These are phyloP conservation scores for Eupithecia exiguata DNA, from an alignment of 2,888 invertebrate species.

Conservation along the genomic window DNA sequence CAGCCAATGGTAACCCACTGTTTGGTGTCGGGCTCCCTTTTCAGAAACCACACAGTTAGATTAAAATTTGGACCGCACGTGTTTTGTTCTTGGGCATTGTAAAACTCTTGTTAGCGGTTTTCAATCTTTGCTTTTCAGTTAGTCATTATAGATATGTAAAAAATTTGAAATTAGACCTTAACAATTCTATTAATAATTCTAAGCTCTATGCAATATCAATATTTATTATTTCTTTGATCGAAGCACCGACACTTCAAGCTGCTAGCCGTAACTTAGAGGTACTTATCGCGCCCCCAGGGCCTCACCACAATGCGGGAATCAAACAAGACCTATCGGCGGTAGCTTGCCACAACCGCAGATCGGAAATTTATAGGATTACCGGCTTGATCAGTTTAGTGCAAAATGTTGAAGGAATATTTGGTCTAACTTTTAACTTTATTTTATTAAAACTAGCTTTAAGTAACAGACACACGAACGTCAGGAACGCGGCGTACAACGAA, in stretches of 20 bases:
- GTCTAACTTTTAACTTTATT: neutral
- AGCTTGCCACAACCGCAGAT: conserved; percentile 61
- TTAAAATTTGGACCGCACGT: neutral
- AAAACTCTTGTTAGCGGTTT: neutral
- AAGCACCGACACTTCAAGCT: neutral
- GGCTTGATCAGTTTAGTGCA: conserved; percentile 30
- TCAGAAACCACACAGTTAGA: neutral
- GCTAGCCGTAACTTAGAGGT: conserved; percentile 54
- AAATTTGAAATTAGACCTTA: neutral
- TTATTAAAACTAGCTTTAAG: neutral
- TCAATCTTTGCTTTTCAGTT: neutral
- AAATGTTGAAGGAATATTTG: conserved; percentile 7
- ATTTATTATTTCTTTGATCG: neutral
- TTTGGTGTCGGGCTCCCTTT: neutral
- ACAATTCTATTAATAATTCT: neutral
- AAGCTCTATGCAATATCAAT: neutral
- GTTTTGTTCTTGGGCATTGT: neutral
- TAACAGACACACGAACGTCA: conserved; percentile 8
- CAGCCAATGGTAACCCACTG: neutral
- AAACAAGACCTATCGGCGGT: conserved; percentile 63
- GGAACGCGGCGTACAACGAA: neutral
- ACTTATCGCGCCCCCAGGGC: conserved; percentile 53
- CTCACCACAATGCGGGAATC: conserved; percentile 48
- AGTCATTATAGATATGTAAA: neutral
- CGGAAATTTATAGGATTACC: conserved; percentile 60